A percentile compares a stretch with the other conserved stretches of the same genome.
Conservation (phyloP, 2,113 vertebrate species). For the Oryzias melastigma region DNA sequence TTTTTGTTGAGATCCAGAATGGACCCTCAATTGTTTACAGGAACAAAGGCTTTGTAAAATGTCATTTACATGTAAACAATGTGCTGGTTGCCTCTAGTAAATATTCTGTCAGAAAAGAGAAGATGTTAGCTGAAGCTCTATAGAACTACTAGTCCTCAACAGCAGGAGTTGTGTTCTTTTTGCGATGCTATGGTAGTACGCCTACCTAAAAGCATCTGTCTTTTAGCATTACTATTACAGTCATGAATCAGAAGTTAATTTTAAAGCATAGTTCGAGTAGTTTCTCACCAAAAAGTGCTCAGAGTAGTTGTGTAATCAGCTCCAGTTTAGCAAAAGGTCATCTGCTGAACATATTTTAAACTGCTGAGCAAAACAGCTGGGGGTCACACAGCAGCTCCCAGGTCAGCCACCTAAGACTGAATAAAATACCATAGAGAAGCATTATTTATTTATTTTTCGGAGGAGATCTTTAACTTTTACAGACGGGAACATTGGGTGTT, state of each 20-base stretch:
- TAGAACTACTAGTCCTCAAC: constrained; percentile 12
- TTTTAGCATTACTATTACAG: constrained; percentile 9
- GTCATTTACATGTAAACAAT: constrained; percentile 51
- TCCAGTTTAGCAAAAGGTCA: constrained; percentile 48
- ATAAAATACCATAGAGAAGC: constrained; percentile 20
- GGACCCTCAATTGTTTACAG: constrained; percentile 47
- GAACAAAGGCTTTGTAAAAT: constrained; percentile 51
- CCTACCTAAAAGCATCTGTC: background rate
- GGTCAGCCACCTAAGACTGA: constrained; percentile 24
- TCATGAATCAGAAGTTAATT: constrained; percentile 9
- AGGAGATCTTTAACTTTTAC: constrained; percentile 2
- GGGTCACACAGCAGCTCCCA: constrained; percentile 44
- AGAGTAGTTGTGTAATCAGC: constrained; percentile 46
- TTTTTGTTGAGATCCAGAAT: constrained; percentile 54
- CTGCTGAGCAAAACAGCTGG: constrained; percentile 44
- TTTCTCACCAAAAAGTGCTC: constrained; percentile 32
- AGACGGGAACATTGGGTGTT: background rate
- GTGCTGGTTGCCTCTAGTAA: constrained; percentile 46
- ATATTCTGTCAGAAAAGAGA: constrained; percentile 22
- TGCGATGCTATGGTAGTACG: background rate
- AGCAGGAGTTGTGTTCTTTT: background rate
- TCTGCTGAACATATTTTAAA: constrained; percentile 46
- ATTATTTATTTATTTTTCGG: background rate
- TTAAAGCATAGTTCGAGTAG: constrained; percentile 13
- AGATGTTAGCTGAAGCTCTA: constrained; percentile 4